These are phyloP conservation scores for Coregonus sp. DNA, from an alignment of 2,797 vertebrate genomes.

Conservation along the genomic window DNA sequence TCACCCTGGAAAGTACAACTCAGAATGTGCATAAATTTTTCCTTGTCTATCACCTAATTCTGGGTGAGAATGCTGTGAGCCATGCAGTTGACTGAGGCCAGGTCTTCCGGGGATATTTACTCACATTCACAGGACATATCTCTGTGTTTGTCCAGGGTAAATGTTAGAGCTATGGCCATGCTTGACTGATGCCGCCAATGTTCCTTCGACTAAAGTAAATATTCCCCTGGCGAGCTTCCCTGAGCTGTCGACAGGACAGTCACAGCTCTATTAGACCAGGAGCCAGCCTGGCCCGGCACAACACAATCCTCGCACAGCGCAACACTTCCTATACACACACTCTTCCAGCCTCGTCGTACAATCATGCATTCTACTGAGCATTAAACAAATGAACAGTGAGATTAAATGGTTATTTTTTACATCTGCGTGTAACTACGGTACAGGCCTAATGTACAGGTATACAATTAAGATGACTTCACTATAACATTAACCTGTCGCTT, in stretches of 20 bases:
- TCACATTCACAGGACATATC: slow-evolving; percentile 59
- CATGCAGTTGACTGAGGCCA: neutral
- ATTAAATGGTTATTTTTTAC: no score
- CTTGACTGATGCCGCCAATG: slow-evolving; percentile 56
- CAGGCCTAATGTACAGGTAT: no score
- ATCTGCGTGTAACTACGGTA: no score
- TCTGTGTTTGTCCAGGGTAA: slow-evolving; percentile 60
- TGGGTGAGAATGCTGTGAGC: neutral
- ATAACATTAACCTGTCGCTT: no score
- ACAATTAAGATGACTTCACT: no score
- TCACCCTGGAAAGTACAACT: neutral
- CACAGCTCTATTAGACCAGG: slow-evolving; percentile 49
- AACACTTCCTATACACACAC: no score
- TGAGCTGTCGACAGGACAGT: slow-evolving; percentile 39
- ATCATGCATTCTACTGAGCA: no score
- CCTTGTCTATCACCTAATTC: neutral
- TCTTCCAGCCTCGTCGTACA: no score
- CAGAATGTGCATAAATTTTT: neutral
- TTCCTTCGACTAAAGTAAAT: slow-evolving; percentile 54
- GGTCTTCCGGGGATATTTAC: slow-evolving; percentile 53
- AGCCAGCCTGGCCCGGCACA: slow-evolving; percentile 30
- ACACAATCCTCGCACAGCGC: slow-evolving; percentile 41
- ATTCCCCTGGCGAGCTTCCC: slow-evolving; percentile 17
- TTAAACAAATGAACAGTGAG: no score
- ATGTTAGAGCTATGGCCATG: slow-evolving; percentile 58